A percentile compares a stretch with the other conserved stretches of the same genome.
These are phyloP conservation scores for Ictalurus punctatus DNA, from an alignment of 2,113 vertebrate genomes.

Conservation along the genomic window DNA sequence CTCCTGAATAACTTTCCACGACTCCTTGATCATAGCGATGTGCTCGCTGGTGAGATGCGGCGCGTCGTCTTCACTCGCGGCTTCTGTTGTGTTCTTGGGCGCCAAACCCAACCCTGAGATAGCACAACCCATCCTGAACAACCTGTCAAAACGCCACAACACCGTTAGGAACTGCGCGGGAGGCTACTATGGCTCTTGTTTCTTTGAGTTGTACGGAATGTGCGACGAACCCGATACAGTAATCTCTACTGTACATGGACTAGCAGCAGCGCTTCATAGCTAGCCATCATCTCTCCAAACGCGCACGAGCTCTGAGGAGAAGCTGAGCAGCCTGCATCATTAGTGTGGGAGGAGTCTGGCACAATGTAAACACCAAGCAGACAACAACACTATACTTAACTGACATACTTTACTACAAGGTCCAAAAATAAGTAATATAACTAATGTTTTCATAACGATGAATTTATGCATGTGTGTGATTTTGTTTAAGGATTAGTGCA, in stretches of 20 bases:
- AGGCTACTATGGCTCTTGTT: no score
- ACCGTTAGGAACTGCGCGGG: neutral
- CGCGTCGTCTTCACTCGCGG: constrained; percentile 51
- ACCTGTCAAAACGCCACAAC: neutral
- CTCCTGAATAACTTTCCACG: constrained; percentile 79
- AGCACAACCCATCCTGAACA: constrained; percentile 74
- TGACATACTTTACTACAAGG: neutral
- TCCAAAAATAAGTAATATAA: neutral
- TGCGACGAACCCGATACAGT: neutral
- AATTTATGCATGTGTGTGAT: no score
- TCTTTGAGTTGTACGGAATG: neutral
- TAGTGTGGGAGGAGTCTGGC: neutral
- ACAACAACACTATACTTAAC: neutral
- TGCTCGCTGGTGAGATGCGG: constrained; percentile 63
- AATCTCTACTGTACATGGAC: neutral
- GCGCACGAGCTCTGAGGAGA: neutral
- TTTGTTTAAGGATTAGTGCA: neutral
- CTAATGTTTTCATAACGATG: neutral
- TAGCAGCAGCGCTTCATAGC: no score
- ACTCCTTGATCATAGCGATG: constrained; percentile 74
- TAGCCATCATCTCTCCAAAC: neutral
- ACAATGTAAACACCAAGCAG: neutral
- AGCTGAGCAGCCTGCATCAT: neutral
- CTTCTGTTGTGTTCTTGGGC: constrained; percentile 59
- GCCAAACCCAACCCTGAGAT: constrained; percentile 68